These are phyloP conservation scores for Megastigmus dorsalis DNA, from an alignment of 2,888 invertebrate genomes.

Conservation along the genomic window DNA sequence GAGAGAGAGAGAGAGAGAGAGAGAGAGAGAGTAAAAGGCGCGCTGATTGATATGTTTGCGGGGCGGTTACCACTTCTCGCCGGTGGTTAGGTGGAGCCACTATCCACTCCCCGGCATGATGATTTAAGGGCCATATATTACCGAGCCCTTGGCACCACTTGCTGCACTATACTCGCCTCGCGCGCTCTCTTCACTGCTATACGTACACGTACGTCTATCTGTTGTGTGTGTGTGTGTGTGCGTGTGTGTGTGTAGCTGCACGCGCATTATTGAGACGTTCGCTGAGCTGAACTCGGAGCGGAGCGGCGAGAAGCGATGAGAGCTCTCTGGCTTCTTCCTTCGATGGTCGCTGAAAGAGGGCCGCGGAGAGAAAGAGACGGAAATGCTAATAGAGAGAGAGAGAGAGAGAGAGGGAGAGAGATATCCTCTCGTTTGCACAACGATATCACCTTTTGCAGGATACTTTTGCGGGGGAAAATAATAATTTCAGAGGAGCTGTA, in stretches of 20 bases:
- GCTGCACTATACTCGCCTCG: conserved; percentile 59
- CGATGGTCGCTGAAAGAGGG: not conserved
- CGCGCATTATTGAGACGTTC: conserved; percentile 66
- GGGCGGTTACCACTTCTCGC: conserved; percentile 67
- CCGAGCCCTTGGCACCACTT: conserved; percentile 67
- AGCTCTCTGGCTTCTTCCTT: conserved; percentile 18
- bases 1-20: conserved; percentile 12
- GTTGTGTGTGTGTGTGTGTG: too few species aligned
- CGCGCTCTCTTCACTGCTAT: too few species aligned
- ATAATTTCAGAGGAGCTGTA: conserved; percentile 42
- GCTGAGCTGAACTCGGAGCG: not conserved
- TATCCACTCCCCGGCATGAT: conserved; percentile 66
- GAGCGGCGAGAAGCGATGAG: conserved; percentile 19
- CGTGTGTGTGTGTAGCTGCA: conserved; percentile 63
- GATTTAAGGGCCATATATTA: conserved; percentile 75
- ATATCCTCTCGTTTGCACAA: not conserved
- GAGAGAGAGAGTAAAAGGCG: conserved; percentile 35
- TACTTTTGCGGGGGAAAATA: conserved; percentile 26
- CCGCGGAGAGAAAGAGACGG: not conserved
- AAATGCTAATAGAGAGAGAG: not conserved
- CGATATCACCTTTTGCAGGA: not conserved
- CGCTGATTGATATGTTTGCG: conserved; percentile 73
- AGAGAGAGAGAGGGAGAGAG: not conserved
- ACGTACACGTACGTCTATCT: not conserved
- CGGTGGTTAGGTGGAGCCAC: conserved; percentile 68